Evolutionary conservation across 2,888 invertebrate species (phyloP), one percentile per base, ranked within the genome.

Genomic region (Mythimna vitellina): DNA sequence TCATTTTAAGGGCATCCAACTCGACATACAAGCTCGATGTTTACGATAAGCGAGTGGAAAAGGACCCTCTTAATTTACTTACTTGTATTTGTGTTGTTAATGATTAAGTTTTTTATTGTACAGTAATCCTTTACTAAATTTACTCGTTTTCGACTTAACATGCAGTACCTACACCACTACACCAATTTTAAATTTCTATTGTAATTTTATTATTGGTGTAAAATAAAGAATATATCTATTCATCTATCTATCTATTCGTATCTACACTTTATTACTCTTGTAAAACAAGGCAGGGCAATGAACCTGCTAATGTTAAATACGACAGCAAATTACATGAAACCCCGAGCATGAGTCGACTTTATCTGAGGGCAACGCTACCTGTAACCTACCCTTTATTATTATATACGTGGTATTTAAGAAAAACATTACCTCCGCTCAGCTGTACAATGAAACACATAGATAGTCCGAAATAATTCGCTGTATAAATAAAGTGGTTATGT

Each of bases 301-400:
- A 74, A 65, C 80, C 42, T 14, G n/a, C 4, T 62, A 79, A 62
- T 70, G 58, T 63, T 64, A 75, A 64, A 70, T 66, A 78, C 42
- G 54, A 69, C 57, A 46, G 20, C 57, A 79, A 70, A 54, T 70
- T 64, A 57, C 56, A 46, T 76, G 56, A 65, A 66, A 66, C 46
- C 62, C 62, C 35, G 29, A 12, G 25, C 62, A 51, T 65, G 67
- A 76, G 54, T 63, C 29, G 60, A 69, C 61, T 66, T 67, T 76
- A 72, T 76, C 38, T 68, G 29, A 76, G 76, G 71, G 61, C 49
- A 71, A 76, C 51, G 70, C 49, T 71, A 79, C 76, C 72, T 72
- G 63, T 51, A 65, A 53, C 58, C 54, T 6, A 25, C 46, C 64
- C 29, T 56, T 38, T 61, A 46, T 46, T 4, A 42, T 67, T 62